phyloP scores from a whole-genome alignment of 2,113 vertebrate genomes.

The Sus scrofa region DNA sequence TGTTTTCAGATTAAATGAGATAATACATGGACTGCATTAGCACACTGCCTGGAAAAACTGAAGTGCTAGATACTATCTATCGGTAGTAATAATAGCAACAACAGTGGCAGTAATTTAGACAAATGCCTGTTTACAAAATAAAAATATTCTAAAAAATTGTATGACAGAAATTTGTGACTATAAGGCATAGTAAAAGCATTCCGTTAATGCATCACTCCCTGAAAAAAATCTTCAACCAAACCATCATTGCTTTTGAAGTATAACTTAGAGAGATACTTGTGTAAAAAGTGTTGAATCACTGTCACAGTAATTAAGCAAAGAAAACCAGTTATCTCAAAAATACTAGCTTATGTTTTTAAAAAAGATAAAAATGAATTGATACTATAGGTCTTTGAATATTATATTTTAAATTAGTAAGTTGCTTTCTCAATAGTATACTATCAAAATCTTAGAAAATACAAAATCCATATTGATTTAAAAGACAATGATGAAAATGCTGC shows the following conservation, averaged over 20 bases:
- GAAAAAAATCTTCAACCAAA: slow-evolving; percentile 7
- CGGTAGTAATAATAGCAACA: neutral
- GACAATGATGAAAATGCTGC: neutral
- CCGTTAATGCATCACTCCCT: neutral
- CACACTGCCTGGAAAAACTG: neutral
- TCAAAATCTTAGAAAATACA: slow-evolving; percentile 11
- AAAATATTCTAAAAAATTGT: neutral
- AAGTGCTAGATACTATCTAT: slow-evolving; percentile 1
- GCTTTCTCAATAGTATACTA: slow-evolving; percentile 20
- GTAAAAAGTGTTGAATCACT: neutral
- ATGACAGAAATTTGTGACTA: slow-evolving; percentile 11
- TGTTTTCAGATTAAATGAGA: neutral
- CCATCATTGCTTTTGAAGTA: neutral
- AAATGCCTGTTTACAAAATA: slow-evolving; percentile 5
- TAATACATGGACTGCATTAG: neutral
- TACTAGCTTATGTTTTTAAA: neutral
- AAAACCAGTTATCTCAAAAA: neutral
- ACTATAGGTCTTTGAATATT: neutral
- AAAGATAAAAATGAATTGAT: neutral
- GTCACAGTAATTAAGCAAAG: neutral
- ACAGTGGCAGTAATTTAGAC: neutral
- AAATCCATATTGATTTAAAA: slow-evolving; percentile 48
- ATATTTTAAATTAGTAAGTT: slow-evolving; percentile 28
- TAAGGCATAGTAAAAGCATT: neutral
- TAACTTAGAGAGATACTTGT: neutral